Percentiles rank a stretch among this genome's conserved stretches.
Evolutionary conservation across 2,888 invertebrate species (phyloP).

Genomic region (Meganola albula): DNA sequence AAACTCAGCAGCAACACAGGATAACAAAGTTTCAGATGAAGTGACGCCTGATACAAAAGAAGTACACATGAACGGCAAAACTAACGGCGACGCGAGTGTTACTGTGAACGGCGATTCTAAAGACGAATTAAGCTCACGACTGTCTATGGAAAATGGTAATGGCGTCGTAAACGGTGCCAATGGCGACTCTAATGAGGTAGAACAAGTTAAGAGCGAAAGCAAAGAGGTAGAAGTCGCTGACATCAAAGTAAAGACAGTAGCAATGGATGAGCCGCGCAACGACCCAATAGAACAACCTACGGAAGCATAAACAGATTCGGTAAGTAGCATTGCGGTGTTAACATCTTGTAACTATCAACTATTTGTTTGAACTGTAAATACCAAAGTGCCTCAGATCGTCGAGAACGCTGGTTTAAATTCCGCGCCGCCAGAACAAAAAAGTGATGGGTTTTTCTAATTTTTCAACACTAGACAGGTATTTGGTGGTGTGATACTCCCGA

Average conservation of each 20-base stretch:
- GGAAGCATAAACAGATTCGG: conserved; percentile 68
- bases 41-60: conserved; percentile 38
- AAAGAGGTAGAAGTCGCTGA: conserved; percentile 56
- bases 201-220: conserved; percentile 58
- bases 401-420: too few relatives aligned
- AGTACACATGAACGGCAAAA: conserved; percentile 57
- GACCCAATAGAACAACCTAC: conserved; percentile 70
- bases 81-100: conserved; percentile 46
- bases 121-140: conserved; percentile 52
- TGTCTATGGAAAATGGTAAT: conserved; percentile 57
- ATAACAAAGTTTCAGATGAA: conserved; percentile 23
- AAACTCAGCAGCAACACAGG: conserved; percentile 24
- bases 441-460: too few relatives aligned
- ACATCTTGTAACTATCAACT: too few relatives aligned
- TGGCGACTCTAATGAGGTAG: conserved; percentile 37
- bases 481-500: too few relatives aligned
- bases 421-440: too few relatives aligned
- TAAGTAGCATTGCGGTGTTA: too few relatives aligned
- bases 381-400: too few relatives aligned
- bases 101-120: conserved; percentile 53
- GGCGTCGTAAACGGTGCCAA: conserved; percentile 45
- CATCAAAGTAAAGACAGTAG: conserved; percentile 77
- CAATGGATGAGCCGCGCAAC: conserved; percentile 61
- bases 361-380: too few relatives aligned
- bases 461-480: too few relatives aligned